Percentiles rank a stretch among this genome's conserved stretches.
Conservation (phyloP, 2,888 invertebrate species). For the Cheilosia soror region DNA sequence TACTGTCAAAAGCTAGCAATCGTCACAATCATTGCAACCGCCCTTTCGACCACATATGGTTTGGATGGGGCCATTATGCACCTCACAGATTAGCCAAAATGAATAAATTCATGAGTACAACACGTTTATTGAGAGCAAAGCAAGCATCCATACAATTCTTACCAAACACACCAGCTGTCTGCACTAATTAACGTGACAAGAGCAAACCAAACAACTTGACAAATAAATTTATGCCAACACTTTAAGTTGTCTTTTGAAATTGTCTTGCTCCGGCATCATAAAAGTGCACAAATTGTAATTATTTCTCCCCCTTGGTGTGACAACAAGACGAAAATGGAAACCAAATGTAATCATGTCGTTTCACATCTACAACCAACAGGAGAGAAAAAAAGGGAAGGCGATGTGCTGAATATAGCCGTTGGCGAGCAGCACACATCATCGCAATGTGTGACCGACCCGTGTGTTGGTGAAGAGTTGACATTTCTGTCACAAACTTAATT, state of each 20-base stretch:
- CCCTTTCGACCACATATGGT: no score
- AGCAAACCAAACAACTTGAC: slow-evolving; percentile 42
- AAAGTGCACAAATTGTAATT: slow-evolving; percentile 58
- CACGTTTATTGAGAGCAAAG: slow-evolving; percentile 25
- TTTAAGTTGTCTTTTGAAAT: slow-evolving; percentile 37
- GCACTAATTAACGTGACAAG: slow-evolving; percentile 47
- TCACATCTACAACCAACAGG: slow-evolving; percentile 10
- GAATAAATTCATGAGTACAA: not conserved
- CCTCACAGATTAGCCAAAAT: no score
- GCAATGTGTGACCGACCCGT: slow-evolving; percentile 35
- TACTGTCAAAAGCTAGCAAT: no score
- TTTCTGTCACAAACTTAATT: slow-evolving; percentile 67
- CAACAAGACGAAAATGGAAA: not conserved
- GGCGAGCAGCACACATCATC: slow-evolving; percentile 49
- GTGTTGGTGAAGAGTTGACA: slow-evolving; percentile 54
- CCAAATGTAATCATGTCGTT: slow-evolving; percentile 39
- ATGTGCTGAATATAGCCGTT: slow-evolving; percentile 36
- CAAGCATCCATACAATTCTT: slow-evolving; percentile 14
- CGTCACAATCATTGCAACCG: no score
- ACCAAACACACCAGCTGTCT: slow-evolving; percentile 21
- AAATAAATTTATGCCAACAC: slow-evolving; percentile 50
- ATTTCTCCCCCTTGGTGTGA: slow-evolving; percentile 24
- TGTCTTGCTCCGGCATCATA: slow-evolving; percentile 18
- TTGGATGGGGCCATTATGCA: no score
- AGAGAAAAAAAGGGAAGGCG: not conserved